Conservation (phyloP, 2,888 invertebrate species). For the Meteorus cinctellus region DNA sequence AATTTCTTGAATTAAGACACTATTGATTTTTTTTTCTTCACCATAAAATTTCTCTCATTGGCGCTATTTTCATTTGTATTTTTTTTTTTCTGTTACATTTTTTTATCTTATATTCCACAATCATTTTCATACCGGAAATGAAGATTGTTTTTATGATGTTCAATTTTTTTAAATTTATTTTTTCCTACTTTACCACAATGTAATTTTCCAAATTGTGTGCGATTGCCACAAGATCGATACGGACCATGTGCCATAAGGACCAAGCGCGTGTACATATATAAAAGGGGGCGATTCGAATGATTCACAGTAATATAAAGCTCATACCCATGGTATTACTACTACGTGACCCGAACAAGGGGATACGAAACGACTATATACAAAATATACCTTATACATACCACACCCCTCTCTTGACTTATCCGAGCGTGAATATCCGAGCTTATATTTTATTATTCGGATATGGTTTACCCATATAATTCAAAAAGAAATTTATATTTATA, state of each 20-base stretch:
- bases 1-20: neutral
- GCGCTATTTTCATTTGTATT: no score
- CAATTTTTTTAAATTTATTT: neutral
- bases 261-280: neutral
- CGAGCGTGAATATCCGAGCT: constrained; percentile 35
- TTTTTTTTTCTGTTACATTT: no score
- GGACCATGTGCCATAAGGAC: constrained; percentile 50
- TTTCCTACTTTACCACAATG: neutral
- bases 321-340: constrained; percentile 33
- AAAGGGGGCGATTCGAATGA: constrained; percentile 43
- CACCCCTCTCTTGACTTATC: constrained; percentile 33
- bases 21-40: constrained; percentile 11
- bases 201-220: constrained; percentile 12
- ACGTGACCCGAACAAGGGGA: constrained; percentile 21
- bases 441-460: neutral
- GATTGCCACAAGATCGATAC: constrained; percentile 44
- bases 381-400: constrained; percentile 24
- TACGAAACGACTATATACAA: constrained; percentile 2
- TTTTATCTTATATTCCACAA: no score
- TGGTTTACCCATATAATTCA: constrained; percentile 8
- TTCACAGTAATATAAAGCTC: constrained; percentile 53
- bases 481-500: neutral
- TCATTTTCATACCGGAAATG: no score
- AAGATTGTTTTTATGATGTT: neutral
- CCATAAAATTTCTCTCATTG: neutral